phyloP scores from a whole-genome alignment of 2,113 vertebrate genomes.

The Tragulus kanchil region DNA sequence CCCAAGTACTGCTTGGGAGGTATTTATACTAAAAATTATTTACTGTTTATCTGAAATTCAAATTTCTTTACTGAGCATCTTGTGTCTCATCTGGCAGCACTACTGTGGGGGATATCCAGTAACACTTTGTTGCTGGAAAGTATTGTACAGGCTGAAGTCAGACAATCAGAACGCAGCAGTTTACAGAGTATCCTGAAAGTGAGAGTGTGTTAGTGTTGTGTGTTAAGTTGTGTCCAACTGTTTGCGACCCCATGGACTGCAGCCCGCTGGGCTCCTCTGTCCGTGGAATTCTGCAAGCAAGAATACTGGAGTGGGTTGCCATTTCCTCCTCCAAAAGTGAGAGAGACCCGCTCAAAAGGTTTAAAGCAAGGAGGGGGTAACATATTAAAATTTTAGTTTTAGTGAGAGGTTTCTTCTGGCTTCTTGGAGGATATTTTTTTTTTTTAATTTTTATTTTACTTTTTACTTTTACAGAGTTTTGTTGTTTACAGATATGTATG shows the following conservation, averaged over 20 bases:
- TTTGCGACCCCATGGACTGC: no score
- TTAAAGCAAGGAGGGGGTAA: slow-evolving; percentile 24
- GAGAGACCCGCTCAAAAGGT: background rate
- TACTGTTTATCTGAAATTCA: slow-evolving; percentile 42
- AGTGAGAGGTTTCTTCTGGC: background rate
- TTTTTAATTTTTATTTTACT: background rate
- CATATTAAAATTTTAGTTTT: background rate
- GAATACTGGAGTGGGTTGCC: no score
- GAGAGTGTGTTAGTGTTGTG: background rate
- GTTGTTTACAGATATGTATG: no score
- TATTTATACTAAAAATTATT: background rate
- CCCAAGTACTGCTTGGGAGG: background rate
- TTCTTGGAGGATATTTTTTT: slow-evolving; percentile 16
- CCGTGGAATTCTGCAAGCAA: no score
- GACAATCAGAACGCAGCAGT: background rate
- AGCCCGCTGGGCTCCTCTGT: no score
- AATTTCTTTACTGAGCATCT: slow-evolving; percentile 4
- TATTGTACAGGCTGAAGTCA: slow-evolving; percentile 25
- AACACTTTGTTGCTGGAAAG: background rate
- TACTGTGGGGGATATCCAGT: background rate
- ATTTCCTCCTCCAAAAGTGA: background rate
- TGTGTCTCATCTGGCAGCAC: slow-evolving; percentile 4
- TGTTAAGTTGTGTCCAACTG: no score
- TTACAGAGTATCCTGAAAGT: background rate
- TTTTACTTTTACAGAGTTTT: no score